Base-by-base conservation (phyloP, 1,140 invertebrate genomes). In the Tribolium madens region DNA sequence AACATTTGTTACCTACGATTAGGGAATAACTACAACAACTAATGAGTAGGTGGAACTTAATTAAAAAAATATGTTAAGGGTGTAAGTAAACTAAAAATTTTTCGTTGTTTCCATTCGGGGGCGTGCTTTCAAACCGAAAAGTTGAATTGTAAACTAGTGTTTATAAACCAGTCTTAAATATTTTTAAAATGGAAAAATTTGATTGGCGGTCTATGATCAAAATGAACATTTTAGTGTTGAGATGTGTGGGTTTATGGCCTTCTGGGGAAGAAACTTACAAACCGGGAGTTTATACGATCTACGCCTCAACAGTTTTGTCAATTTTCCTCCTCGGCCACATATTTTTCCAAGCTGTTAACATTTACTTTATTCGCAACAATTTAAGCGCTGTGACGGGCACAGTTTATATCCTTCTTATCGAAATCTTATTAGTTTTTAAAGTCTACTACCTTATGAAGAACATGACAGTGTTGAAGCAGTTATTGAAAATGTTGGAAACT, bases 341-440 rank as follows among this genome's bases (percentile, higher is more conserved):
- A 10, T 31, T 33, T 33, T 69, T 69, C 10, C 60, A 69, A 69
- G 36, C 21, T 42, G 26, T 36, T 14, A 69, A 26, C 7, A 36
- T 69, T 13, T 42, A 69, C 13, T 69, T 69, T 15, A 69, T 69
- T 9, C 36, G 15, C n/a, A 15, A 33, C 9, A 42, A 69, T 69
- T 17, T 69, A 7, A n/a, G 21, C 2, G 36, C 26, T 14, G 26
- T 69, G 10, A 42, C 60, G 1, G 26, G 26, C 2, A 42, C 36
- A 36, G 9, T 69, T 10, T 69, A 69, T 5, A 21, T 69, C 10
- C 26, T 69, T 4, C 7, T 69, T 1, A 42, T 36, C 26, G 36
- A 69, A 12, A 36, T 69, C 7, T 15, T 69, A 12, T 9, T 42
- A 12, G 60, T 36, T 36, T 10, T 69, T 7, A 69, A 69, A 69